phyloP scores from a whole-genome alignment of 64 coral and sea anemone genomes.

The Exaiptasia diaphana region DNA sequence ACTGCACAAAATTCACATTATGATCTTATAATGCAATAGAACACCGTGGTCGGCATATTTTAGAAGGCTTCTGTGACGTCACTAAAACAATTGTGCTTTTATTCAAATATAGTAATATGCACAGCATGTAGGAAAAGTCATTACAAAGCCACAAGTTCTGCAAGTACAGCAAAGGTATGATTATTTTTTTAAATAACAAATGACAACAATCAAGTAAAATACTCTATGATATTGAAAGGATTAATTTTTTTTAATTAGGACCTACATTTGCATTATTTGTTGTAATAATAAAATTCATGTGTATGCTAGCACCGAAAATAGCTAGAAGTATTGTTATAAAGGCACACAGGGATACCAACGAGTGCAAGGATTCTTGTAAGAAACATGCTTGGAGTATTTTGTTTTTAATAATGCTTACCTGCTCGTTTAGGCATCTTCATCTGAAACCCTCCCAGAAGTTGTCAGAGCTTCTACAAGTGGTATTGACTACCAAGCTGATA shows the following conservation, averaged over 20 bases:
- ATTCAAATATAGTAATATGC: slow-evolving; percentile 4
- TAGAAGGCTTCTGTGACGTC: neutral
- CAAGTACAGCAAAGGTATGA: neutral
- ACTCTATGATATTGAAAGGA: neutral
- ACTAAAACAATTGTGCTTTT: neutral
- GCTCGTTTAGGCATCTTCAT: neutral
- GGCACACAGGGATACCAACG: neutral
- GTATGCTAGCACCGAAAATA: neutral
- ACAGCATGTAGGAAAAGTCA: neutral
- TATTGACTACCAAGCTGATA: neutral
- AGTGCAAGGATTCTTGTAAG: neutral
- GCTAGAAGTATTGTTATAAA: neutral
- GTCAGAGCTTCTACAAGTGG: neutral
- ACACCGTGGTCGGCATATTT: too few species aligned
- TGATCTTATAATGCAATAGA: neutral
- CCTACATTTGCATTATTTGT: neutral
- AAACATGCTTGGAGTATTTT: neutral
- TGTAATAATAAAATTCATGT: neutral
- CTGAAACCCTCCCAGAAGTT: neutral
- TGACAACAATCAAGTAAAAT: neutral
- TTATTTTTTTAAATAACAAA: neutral
- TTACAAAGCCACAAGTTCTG: neutral
- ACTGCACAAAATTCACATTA: neutral
- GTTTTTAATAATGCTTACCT: neutral
- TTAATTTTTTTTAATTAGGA: neutral